Conservation (phyloP, 2,797 vertebrate species). For the Sebastolobus altivelis region DNA sequence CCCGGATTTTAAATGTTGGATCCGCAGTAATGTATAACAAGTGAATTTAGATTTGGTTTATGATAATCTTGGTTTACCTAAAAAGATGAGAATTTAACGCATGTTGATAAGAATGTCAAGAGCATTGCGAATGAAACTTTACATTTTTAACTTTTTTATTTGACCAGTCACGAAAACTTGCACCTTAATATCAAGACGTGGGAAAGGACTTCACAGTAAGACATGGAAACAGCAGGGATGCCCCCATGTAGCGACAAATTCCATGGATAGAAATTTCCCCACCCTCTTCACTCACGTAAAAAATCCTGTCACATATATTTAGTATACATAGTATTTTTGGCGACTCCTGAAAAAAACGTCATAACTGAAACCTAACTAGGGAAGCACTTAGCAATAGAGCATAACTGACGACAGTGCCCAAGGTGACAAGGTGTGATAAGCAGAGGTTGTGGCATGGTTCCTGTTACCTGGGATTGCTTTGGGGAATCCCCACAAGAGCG, state of each 20-base stretch:
- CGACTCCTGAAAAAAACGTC: slow-evolving; percentile 20
- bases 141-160: not conserved
- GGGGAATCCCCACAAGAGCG: slow-evolving; percentile 63
- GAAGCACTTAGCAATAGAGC: not conserved
- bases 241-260: slow-evolving; percentile 48
- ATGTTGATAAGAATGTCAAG: not conserved
- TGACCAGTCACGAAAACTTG: not conserved
- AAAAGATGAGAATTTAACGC: not conserved
- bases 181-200: slow-evolving; percentile 15
- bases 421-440: not conserved
- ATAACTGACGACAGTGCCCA: slow-evolving; percentile 4
- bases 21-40: not conserved
- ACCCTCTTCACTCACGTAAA: slow-evolving; percentile 46
- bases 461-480: slow-evolving; percentile 32
- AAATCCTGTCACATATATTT: slow-evolving; percentile 43
- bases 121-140: not conserved
- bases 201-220: slow-evolving; percentile 10
- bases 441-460: not conserved
- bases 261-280: slow-evolving; percentile 79
- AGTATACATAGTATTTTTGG: not conserved
- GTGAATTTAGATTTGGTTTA: not conserved
- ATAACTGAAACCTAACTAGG: slow-evolving; percentile 49
- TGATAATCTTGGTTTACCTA: not conserved
- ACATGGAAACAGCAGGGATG: slow-evolving; percentile 57
- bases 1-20: not conserved